phyloP scores from a whole-genome alignment of 2,797 vertebrate genomes.

The Sebastes minor region DNA sequence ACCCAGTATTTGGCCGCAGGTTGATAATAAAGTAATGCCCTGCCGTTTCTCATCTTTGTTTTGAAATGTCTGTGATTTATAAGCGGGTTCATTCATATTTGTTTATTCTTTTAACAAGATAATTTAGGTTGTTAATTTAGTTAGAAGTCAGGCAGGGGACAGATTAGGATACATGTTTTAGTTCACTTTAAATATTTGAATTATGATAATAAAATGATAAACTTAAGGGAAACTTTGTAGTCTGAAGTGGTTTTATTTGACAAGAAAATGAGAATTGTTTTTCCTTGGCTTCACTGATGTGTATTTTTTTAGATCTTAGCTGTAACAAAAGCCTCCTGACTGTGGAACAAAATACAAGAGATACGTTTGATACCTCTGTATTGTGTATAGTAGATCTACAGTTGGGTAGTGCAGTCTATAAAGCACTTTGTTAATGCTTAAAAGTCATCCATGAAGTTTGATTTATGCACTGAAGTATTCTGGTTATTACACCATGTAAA shows the following conservation, averaged over 20 bases:
- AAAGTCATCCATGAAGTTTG: neutral
- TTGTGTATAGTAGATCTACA: neutral
- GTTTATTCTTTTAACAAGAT: neutral
- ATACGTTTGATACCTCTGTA: neutral
- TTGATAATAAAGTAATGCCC: neutral
- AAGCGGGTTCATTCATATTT: slow-evolving; percentile 5
- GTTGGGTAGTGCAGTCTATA: neutral
- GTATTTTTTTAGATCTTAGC: neutral
- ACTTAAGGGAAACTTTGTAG: neutral
- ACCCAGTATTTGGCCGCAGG: neutral
- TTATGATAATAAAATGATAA: slow-evolving; percentile 63
- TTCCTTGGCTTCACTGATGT: neutral
- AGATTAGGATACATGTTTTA: neutral
- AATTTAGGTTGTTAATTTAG: slow-evolving; percentile 2
- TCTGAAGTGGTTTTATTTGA: slow-evolving; percentile 16
- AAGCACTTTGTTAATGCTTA: neutral
- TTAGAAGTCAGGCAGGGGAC: neutral
- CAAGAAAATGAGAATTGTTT: neutral
- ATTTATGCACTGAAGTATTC: neutral
- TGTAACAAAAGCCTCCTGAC: neutral
- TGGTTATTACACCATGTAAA: neutral
- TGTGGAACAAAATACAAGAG: neutral
- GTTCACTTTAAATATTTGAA: slow-evolving; percentile 39
- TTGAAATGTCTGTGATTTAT: slow-evolving; percentile 14
- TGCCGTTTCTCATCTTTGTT: neutral